Evolutionary conservation across 2,113 vertebrate genomes (phyloP).

Genomic region (Triplophysa tibetana): DNA sequence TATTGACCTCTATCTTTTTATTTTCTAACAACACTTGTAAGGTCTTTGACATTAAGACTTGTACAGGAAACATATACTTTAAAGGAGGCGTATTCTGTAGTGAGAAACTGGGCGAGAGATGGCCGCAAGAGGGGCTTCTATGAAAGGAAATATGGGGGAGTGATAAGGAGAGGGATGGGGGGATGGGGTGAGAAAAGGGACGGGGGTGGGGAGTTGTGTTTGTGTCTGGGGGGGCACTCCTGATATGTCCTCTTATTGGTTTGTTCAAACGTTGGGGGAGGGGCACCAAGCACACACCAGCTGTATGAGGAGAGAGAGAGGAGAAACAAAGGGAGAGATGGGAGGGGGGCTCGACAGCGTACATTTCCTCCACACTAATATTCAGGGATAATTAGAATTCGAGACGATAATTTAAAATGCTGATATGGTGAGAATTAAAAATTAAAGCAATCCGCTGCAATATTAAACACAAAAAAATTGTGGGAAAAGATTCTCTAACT

Average conservation of each 20-base stretch:
- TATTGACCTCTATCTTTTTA: neutral
- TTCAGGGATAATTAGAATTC: slow-evolving; percentile 75
- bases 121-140: slow-evolving; percentile 50
- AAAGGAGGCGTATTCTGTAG: slow-evolving; percentile 59
- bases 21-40: neutral
- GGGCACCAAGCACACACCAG: slow-evolving; percentile 73
- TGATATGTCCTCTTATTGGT: slow-evolving; percentile 74
- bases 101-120: slow-evolving; percentile 73
- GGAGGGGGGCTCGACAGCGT: slow-evolving; percentile 26
- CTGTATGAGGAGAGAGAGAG: slow-evolving; percentile 65
- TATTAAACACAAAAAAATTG: slow-evolving; percentile 25
- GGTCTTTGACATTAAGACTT: neutral
- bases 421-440: slow-evolving; percentile 64
- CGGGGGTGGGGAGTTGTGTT: slow-evolving; percentile 58
- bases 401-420: slow-evolving; percentile 45
- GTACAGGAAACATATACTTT: neutral
- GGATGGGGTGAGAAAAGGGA: slow-evolving; percentile 47
- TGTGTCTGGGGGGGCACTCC: slow-evolving; percentile 53
- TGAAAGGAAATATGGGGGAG: slow-evolving; percentile 56
- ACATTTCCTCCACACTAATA: slow-evolving; percentile 73
- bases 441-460: slow-evolving; percentile 2
- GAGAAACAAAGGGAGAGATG: slow-evolving; percentile 39
- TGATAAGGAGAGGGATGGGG: slow-evolving; percentile 66
- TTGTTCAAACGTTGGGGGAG: slow-evolving; percentile 76
- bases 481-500: slow-evolving; percentile 1